Percentiles rank a stretch among this genome's conserved stretches.
Evolutionary conservation across 2,888 invertebrate genomes (phyloP).

Genomic region (Melangyna quadrimaculata): DNA sequence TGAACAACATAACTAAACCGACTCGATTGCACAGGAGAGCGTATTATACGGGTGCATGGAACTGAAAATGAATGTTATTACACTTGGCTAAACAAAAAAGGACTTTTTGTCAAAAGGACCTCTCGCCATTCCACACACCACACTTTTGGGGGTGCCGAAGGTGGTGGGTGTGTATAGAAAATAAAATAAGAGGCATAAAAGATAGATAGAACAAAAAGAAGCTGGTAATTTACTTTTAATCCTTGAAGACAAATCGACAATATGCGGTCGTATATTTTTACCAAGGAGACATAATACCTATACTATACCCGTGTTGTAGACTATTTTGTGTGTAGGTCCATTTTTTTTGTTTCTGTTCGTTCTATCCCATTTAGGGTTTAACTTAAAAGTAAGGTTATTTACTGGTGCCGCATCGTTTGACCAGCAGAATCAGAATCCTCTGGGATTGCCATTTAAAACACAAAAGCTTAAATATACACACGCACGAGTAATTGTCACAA

Average conservation of each 20-base stretch:
- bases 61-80: constrained; percentile 71
- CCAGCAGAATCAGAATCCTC: constrained; percentile 53
- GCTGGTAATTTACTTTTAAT: constrained; percentile 72
- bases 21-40: constrained; percentile 34
- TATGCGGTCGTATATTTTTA: constrained; percentile 61
- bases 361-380: constrained; percentile 44
- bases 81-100: constrained; percentile 68
- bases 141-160: not conserved
- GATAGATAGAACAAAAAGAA: constrained; percentile 28
- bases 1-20: not conserved
- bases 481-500: constrained; percentile 27
- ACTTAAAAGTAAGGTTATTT: constrained; percentile 65
- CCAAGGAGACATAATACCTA: not conserved
- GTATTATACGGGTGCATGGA: constrained; percentile 71
- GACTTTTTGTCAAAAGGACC: constrained; percentile 49
- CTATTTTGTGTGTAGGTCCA: not conserved
- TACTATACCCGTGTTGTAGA: not conserved
- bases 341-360: not conserved
- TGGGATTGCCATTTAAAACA: constrained; percentile 39
- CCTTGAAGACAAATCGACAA: constrained; percentile 70
- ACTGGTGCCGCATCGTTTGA: constrained; percentile 51
- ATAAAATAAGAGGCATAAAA: constrained; percentile 10
- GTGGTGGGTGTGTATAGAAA: not conserved
- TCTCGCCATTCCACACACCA: not conserved
- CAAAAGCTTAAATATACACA: constrained; percentile 41